phyloP scores from a whole-genome alignment of 2,888 invertebrate species.

The Autographa pulchrina region DNA sequence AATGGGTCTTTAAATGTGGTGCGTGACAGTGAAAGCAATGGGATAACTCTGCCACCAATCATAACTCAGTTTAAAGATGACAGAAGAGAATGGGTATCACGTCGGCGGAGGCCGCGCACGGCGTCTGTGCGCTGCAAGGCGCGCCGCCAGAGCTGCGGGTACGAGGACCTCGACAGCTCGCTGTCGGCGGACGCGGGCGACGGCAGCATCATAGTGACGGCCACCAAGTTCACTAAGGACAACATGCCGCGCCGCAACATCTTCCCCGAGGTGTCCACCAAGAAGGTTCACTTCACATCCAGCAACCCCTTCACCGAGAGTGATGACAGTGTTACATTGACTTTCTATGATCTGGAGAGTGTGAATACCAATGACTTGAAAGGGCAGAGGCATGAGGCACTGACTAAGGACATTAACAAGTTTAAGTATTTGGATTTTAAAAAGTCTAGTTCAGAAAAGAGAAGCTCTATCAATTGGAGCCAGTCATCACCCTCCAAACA shows the following conservation, averaged over 20 bases:
- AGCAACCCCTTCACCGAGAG: conserved; percentile 85
- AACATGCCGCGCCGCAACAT: conserved; percentile 84
- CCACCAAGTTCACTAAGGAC: conserved; percentile 83
- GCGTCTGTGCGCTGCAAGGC: conserved; percentile 71
- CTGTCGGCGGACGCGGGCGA: conserved; percentile 90
- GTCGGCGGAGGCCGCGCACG: conserved; percentile 73
- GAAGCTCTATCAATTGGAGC: conserved; percentile 74
- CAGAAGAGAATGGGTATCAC: conserved; percentile 64
- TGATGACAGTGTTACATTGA: conserved; percentile 86
- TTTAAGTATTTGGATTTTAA: conserved; percentile 85
- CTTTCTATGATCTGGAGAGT: conserved; percentile 84
- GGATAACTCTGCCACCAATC: conserved; percentile 83
- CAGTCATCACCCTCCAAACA: conserved; percentile 85
- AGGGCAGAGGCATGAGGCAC: conserved; percentile 63
- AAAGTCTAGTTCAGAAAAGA: conserved; percentile 78
- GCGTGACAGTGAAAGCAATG: conserved; percentile 71
- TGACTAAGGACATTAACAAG: conserved; percentile 77
- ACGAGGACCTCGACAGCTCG: conserved; percentile 90
- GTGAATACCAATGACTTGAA: conserved; percentile 71
- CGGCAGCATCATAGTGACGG: conserved; percentile 87
- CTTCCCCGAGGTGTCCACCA: conserved; percentile 78
- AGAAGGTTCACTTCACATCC: conserved; percentile 85
- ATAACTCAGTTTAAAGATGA: conserved; percentile 66
- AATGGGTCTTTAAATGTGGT: conserved; percentile 62
- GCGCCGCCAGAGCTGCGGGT: conserved; percentile 79